Conservation (phyloP, 2,888 invertebrate species). For the Listrodromus nycthemerus region DNA sequence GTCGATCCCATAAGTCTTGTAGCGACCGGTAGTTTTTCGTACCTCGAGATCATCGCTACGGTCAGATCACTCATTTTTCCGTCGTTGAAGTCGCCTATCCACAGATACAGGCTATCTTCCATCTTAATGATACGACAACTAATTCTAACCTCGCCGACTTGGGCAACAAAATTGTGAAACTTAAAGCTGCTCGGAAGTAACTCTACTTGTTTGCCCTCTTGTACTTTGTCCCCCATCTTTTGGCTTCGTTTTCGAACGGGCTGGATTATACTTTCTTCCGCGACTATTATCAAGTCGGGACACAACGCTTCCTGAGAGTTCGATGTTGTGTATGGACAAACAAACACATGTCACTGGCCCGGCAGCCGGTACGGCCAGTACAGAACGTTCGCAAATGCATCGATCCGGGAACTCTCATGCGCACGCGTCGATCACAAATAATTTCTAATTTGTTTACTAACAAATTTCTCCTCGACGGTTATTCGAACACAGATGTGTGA, state of each 20-base stretch:
- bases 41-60: conserved; percentile 78
- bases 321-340: neutral
- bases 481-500: too few species aligned
- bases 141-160: conserved; percentile 77
- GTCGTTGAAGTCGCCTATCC: conserved; percentile 80
- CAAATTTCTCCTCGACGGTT: too few species aligned
- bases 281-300: neutral
- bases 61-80: conserved; percentile 80
- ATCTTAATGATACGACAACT: conserved; percentile 81
- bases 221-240: conserved; percentile 35
- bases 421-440: neutral
- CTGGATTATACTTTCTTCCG: neutral
- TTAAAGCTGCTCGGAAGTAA: conserved; percentile 76
- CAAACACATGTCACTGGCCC: conserved; percentile 9
- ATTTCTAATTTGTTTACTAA: neutral
- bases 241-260: neutral
- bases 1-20: conserved; percentile 82
- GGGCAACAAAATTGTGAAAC: conserved; percentile 77
- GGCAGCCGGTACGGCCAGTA: neutral
- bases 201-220: conserved; percentile 38
- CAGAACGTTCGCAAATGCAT: neutral
- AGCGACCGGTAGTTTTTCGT: conserved; percentile 76
- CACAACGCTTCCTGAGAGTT: neutral
- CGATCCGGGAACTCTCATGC: neutral
- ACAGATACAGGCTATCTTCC: conserved; percentile 82